A percentile compares a stretch with the other conserved stretches of the same genome.
Conservation (phyloP, 92 coral and sea anemone species). For the Actinostola sp. region DNA sequence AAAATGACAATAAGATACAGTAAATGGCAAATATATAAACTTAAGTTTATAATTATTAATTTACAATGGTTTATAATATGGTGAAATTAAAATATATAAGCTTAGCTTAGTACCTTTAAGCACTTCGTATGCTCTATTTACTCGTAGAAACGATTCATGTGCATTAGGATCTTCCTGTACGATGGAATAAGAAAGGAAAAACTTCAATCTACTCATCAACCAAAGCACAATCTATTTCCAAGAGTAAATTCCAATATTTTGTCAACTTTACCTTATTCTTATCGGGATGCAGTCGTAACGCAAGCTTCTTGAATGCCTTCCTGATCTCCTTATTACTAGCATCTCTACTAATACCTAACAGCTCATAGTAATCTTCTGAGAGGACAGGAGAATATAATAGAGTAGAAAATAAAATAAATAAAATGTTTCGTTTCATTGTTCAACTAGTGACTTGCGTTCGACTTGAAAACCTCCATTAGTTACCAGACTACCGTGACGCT, state of each 20-base stretch:
- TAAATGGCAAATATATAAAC: too few species aligned
- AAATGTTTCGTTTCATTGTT: conserved; percentile 73
- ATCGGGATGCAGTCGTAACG: conserved; percentile 89
- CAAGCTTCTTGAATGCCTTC: conserved; percentile 92
- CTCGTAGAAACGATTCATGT: conserved; percentile 83
- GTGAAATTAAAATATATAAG: neutral
- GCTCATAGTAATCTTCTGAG: conserved; percentile 89
- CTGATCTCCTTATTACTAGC: conserved; percentile 93
- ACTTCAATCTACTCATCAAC: neutral
- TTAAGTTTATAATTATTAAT: conserved; percentile 8
- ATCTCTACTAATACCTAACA: conserved; percentile 90
- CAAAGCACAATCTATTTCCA: neutral
- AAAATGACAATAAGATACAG: too few species aligned
- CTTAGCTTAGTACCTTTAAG: conserved; percentile 74
- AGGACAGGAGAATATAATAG: conserved; percentile 73
- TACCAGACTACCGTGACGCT: conserved; percentile 23
- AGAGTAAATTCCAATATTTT: neutral
- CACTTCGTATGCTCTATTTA: conserved; percentile 93
- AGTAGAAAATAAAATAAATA: conserved; percentile 82
- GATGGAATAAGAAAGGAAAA: neutral
- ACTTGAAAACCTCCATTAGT: conserved; percentile 32
- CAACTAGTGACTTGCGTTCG: conserved; percentile 13
- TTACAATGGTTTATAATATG: neutral
- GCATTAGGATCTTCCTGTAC: conserved; percentile 88
- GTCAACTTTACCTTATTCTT: conserved; percentile 77